These are phyloP conservation scores for Promerops cafer DNA, from an alignment of 2,113 vertebrate species.

Conservation along the genomic window DNA sequence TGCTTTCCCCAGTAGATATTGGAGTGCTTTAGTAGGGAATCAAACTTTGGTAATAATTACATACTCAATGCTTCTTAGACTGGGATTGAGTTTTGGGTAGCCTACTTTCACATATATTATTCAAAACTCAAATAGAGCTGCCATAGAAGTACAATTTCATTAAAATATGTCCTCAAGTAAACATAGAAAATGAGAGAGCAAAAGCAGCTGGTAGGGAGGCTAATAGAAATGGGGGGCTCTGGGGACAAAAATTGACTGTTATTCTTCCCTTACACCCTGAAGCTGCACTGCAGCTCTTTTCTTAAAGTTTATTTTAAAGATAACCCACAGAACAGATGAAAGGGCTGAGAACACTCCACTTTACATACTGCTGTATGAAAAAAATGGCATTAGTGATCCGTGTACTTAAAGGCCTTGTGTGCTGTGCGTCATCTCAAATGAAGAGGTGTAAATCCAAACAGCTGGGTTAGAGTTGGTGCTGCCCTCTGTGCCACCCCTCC, in stretches of 20 bases:
- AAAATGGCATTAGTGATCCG: background rate
- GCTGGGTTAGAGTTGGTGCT: background rate
- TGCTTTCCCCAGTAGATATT: background rate
- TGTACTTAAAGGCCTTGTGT: background rate
- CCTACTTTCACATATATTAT: slow-evolving; percentile 14
- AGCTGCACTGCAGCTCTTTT: background rate
- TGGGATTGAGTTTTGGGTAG: background rate
- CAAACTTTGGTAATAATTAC: background rate
- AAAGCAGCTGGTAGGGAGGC: background rate
- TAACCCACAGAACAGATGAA: background rate
- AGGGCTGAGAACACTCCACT: background rate
- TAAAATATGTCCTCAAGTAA: slow-evolving; percentile 31
- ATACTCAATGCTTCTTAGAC: background rate
- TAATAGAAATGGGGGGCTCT: background rate
- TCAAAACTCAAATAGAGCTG: slow-evolving; percentile 9
- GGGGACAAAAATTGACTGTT: background rate
- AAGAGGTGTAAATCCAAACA: background rate
- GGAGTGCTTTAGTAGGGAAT: background rate
- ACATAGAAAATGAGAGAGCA: background rate
- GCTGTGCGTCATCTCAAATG: accelerated
- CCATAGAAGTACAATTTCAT: slow-evolving; percentile 27
- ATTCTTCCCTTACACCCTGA: background rate
- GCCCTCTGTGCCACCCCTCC: background rate
- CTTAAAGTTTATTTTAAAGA: background rate
- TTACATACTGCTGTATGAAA: background rate